Evolutionary conservation across 2,797 vertebrate genomes (phyloP), one percentile per base, ranked within the genome.

Genomic region (Sorex maritimensis): DNA sequence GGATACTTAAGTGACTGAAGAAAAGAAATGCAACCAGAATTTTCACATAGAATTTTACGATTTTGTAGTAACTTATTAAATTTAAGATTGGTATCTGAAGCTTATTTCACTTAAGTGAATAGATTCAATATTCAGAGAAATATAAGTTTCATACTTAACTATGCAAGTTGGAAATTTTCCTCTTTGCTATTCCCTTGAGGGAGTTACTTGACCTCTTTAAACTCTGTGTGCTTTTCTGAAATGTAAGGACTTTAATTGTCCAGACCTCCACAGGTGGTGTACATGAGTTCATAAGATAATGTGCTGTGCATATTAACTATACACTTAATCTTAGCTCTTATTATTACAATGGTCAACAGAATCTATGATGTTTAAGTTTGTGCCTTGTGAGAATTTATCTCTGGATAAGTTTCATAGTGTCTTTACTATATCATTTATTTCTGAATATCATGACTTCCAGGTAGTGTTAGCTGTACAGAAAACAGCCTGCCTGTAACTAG

Each of bases 321-420:
- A 95, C 71, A 90, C 74, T 94, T 92, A 96, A 82, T 63, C 21
- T 80, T 94, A 92, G 44, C 52, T 88, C 41, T 91, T 92, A 84
- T 77, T 93, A 86, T 88, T 92, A 92, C 84, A 28, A 92, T 79
- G 75, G 69, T 87, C 49, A 81, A 67, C 92, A 63, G 34, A 81
- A 26, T 49, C 41, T 23, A 46, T n/a, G 71, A 30, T 92, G 8
- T 12, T 91, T 85, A n/a, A 63, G 24, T 44, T 55, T 82, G 0
- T 82, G 44, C 6, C 63, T 90, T 63, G 73, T 41, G 38, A 49
- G 71, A 86, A 41, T 74, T 24, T 86, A 28, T 83, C 11, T 65
- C 55, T 79, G 13, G 30, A 94, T 2, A 44, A 44, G 2, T 34
- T 34, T 34, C 46, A 34, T 34, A 21, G 5, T 84, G 91, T 82